A percentile compares a stretch with the other conserved stretches of the same genome.
phyloP scores from a whole-genome alignment of 2,797 vertebrate genomes.

The Melanotaenia parkinsoni region DNA sequence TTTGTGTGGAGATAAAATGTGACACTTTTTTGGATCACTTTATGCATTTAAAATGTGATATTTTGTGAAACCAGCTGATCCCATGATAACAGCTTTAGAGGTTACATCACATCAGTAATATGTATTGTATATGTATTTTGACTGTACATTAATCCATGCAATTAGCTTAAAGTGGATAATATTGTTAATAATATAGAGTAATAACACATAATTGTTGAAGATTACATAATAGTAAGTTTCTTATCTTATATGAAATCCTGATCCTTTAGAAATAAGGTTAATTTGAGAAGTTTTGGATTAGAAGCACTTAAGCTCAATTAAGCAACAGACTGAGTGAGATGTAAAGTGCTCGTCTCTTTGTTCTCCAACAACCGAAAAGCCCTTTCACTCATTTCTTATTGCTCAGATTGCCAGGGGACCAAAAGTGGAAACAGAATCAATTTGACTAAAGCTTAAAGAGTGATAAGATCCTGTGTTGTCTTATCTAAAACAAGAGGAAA shows the following conservation, averaged over 20 bases:
- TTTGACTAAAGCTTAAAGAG: slow-evolving; percentile 43
- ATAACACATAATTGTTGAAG: neutral
- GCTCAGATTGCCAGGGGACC: slow-evolving; percentile 40
- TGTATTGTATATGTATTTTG: neutral
- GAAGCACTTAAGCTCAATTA: slow-evolving; percentile 53
- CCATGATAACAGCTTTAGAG: neutral
- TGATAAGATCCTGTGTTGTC: slow-evolving; percentile 22
- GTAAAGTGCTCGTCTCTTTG: slow-evolving; percentile 42
- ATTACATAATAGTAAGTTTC: neutral
- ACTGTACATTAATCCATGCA: no score
- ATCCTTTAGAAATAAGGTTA: neutral
- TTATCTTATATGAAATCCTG: neutral
- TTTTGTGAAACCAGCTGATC: neutral
- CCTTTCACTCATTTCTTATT: slow-evolving; percentile 46
- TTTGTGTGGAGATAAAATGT: neutral
- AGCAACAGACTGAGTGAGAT: slow-evolving; percentile 27
- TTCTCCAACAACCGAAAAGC: slow-evolving; percentile 47
- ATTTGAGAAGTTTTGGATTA: slow-evolving; percentile 7
- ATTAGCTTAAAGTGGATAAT: neutral
- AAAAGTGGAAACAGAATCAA: slow-evolving; percentile 33
- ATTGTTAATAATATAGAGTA: neutral
- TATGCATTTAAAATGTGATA: neutral
- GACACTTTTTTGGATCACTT: neutral
- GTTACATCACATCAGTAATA: neutral
- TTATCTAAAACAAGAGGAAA: slow-evolving; percentile 47